These are phyloP conservation scores for Dicentrarchus labrax DNA, from an alignment of 2,113 vertebrate species.

Conservation along the genomic window DNA sequence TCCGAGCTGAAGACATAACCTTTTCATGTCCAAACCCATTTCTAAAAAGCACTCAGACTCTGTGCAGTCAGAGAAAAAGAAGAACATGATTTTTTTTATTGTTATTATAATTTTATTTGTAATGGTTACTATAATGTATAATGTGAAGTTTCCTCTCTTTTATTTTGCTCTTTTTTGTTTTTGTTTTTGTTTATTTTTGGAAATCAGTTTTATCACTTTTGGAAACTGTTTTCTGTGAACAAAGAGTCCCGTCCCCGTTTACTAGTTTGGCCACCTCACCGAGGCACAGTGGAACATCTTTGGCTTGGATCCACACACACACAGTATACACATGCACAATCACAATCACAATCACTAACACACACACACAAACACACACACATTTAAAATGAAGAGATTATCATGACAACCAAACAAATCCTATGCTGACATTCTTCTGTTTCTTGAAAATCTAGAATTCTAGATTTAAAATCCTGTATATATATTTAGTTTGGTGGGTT, in stretches of 20 bases:
- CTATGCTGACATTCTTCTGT: slow-evolving; percentile 72
- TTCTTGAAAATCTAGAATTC: slow-evolving; percentile 43
- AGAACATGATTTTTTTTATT: slow-evolving; percentile 77
- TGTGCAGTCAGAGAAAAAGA: slow-evolving; percentile 88
- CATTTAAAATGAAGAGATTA: slow-evolving; percentile 69
- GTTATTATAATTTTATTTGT: slow-evolving; percentile 81
- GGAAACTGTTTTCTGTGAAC: slow-evolving; percentile 89
- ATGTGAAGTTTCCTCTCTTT: slow-evolving; percentile 80
- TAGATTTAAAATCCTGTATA: slow-evolving; percentile 63
- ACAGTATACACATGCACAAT: slow-evolving; percentile 24
- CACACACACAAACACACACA: slow-evolving; percentile 37
- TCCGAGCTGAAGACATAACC: slow-evolving; percentile 72
- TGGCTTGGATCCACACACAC: slow-evolving; percentile 51
- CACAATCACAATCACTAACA: slow-evolving; percentile 26
- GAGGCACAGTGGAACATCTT: slow-evolving; percentile 75
- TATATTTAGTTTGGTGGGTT: slow-evolving; percentile 54
- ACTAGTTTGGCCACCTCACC: slow-evolving; percentile 78
- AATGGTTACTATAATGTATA: slow-evolving; percentile 81
- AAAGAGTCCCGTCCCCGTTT: slow-evolving; percentile 87
- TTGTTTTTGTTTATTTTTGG: slow-evolving; percentile 70
- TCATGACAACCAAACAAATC: slow-evolving; percentile 75
- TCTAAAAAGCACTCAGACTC: slow-evolving; percentile 96
- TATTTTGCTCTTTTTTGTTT: slow-evolving; percentile 85
- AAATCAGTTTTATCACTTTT: slow-evolving; percentile 81
- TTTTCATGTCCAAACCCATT: slow-evolving; percentile 89